Conservation (phyloP, 2,888 invertebrate genomes). For the Hirtodrosophila confusa region DNA sequence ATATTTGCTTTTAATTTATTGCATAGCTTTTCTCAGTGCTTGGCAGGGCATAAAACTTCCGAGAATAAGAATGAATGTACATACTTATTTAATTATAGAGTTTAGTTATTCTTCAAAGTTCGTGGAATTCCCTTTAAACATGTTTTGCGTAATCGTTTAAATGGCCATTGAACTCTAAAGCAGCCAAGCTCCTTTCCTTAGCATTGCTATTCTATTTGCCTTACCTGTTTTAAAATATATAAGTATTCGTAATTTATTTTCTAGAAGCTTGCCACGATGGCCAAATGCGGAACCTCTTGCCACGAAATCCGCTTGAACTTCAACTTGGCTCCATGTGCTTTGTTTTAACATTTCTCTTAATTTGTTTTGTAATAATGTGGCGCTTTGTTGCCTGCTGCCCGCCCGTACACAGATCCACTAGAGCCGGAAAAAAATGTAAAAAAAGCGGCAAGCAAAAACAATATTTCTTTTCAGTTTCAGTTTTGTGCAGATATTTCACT, state of each 20-base stretch:
- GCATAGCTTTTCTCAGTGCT: constrained; percentile 11
- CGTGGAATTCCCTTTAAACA: neutral
- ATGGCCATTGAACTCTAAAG: constrained; percentile 21
- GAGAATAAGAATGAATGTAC: neutral
- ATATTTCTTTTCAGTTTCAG: constrained; percentile 72
- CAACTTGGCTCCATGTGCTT: constrained; percentile 54
- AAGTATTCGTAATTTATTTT: constrained; percentile 56
- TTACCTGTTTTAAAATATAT: constrained; percentile 30
- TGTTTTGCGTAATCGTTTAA: constrained; percentile 8
- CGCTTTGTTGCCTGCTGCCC: constrained; percentile 33
- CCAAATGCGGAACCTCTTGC: constrained; percentile 25
- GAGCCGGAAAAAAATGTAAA: constrained; percentile 5
- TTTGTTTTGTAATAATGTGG: constrained; percentile 72
- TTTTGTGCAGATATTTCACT: constrained; percentile 69
- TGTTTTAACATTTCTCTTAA: constrained; percentile 74
- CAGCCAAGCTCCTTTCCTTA: constrained; percentile 18
- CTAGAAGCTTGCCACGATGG: constrained; percentile 18
- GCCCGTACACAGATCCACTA: constrained; percentile 8
- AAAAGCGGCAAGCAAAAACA: constrained; percentile 50
- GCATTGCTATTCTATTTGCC: neutral
- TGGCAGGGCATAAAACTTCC: neutral
- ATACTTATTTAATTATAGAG: neutral
- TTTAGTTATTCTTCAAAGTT: constrained; percentile 1
- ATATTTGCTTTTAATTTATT: constrained; percentile 59
- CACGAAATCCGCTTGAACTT: constrained; percentile 47